Conservation (phyloP, 2,888 invertebrate genomes). For the Caenorhabditis plicata region DNA sequence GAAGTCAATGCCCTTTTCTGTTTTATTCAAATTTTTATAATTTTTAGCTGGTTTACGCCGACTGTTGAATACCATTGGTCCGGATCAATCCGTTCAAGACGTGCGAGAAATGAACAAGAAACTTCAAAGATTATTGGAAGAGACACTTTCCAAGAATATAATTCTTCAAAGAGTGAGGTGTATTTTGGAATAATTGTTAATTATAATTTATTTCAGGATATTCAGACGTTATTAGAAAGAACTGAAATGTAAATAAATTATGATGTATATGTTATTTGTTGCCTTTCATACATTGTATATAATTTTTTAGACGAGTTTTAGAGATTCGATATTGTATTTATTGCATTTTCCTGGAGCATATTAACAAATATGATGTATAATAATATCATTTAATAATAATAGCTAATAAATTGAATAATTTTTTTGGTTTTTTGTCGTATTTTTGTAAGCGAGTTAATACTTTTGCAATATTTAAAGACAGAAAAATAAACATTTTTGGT, state of each 20-base stretch:
- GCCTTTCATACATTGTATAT: not conserved
- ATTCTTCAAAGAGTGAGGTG: constrained; percentile 38
- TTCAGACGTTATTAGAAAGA: constrained; percentile 46
- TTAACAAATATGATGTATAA: no score
- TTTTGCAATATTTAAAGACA: not conserved
- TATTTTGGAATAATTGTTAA: not conserved
- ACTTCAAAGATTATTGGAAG: constrained; percentile 49
- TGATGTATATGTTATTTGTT: not conserved
- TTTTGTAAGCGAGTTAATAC: no score
- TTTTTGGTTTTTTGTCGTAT: not conserved
- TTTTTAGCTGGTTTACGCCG: constrained; percentile 32
- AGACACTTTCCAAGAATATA: constrained; percentile 51
- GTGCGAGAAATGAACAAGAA: constrained; percentile 50
- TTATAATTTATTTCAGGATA: constrained; percentile 27
- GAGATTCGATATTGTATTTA: constrained; percentile 1
- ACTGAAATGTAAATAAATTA: constrained; percentile 33
- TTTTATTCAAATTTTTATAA: not conserved
- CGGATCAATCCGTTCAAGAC: constrained; percentile 29
- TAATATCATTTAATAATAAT: not conserved
- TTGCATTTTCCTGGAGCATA: constrained; percentile 1
- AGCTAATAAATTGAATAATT: not conserved
- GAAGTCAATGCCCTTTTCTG: no score
- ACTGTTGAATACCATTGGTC: constrained; percentile 34
- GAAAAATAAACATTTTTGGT: not conserved
- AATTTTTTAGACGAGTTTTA: not conserved